phyloP scores from a whole-genome alignment of 2,113 vertebrate genomes.

The Pipra filicauda region DNA sequence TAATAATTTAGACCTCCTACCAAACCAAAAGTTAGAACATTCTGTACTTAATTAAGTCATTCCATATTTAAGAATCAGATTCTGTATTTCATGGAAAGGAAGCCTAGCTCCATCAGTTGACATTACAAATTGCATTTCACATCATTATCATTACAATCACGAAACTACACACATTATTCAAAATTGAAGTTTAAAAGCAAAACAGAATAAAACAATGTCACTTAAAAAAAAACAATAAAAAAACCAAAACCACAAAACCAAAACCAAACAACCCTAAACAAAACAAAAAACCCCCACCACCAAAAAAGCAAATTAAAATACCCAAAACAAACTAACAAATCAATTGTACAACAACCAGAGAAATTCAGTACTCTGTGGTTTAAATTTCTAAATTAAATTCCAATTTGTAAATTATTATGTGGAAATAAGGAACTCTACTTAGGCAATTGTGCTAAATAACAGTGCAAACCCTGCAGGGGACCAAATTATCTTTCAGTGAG shows the following conservation, averaged over 20 bases:
- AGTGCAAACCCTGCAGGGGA: slow-evolving; percentile 66
- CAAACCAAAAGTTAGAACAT: not conserved
- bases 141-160: slow-evolving; percentile 4
- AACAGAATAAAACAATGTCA: not conserved
- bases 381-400: slow-evolving; percentile 65
- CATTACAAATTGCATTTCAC: slow-evolving; percentile 14
- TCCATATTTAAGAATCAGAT: not conserved
- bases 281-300: not conserved
- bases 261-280: not conserved
- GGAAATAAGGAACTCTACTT: slow-evolving; percentile 51
- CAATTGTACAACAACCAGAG: not conserved
- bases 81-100: not conserved
- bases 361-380: slow-evolving; percentile 14
- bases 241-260: not conserved
- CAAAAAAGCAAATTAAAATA: too few relatives aligned
- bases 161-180: not conserved
- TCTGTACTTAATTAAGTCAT: not conserved
- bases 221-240: not conserved
- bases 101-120: not conserved
- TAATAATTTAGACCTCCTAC: not conserved
- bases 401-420: slow-evolving; percentile 69
- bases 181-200: slow-evolving; percentile 1
- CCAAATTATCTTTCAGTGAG: slow-evolving; percentile 74
- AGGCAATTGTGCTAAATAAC: slow-evolving; percentile 68
- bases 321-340: not conserved